Evolutionary conservation across 2,797 vertebrate species (phyloP).

Genomic region (Eremophila alpestris): DNA sequence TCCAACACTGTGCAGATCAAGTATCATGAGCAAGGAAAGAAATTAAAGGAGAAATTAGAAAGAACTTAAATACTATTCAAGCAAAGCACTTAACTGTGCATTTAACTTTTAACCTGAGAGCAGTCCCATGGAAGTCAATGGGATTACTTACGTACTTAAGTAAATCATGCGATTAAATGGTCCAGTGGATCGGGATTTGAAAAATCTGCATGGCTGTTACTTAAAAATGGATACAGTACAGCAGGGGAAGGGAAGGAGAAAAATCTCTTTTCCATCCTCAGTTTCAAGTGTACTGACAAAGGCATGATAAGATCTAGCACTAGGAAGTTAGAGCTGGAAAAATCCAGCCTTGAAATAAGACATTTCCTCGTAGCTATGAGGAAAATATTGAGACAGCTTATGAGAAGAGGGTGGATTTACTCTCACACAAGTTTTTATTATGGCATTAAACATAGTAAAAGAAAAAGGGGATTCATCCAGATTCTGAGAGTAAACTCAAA

Average conservation of each 20-base stretch:
- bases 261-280: conserved; percentile 31
- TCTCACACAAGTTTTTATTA: neutral
- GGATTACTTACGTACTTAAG: neutral
- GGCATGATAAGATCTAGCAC: conserved; percentile 16
- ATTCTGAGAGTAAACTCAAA: neutral
- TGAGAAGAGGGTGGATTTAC: neutral
- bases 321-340: neutral
- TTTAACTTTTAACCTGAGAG: conserved; percentile 43
- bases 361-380: conserved; percentile 20
- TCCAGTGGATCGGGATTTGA: conserved; percentile 6
- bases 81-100: neutral
- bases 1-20: neutral
- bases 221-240: neutral
- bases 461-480: neutral
- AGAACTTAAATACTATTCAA: conserved; percentile 11
- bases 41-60: conserved; percentile 1
- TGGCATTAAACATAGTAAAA: neutral
- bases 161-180: conserved; percentile 6
- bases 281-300: conserved; percentile 13
- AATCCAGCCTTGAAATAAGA: conserved; percentile 44
- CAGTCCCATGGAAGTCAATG: neutral
- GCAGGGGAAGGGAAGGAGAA: neutral
- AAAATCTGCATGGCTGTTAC: conserved; percentile 11
- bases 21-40: neutral
- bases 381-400: conserved; percentile 27